Conservation (phyloP, 2,888 invertebrate species). For the Torymus texanus region DNA sequence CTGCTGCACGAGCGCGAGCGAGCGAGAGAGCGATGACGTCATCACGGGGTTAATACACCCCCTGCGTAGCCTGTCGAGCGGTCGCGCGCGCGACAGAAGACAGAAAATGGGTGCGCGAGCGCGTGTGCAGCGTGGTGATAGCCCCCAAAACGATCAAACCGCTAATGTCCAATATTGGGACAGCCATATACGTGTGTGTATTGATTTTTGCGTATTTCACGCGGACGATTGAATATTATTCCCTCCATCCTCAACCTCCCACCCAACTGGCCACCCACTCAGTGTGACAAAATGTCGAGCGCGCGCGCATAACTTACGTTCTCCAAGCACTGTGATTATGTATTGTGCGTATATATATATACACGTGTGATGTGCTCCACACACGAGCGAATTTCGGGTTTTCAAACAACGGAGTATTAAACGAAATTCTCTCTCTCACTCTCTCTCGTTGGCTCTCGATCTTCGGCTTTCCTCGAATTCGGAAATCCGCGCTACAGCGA, state of each 20-base stretch:
- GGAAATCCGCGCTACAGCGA: no score
- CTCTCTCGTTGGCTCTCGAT: no score
- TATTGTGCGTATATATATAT: slow-evolving; percentile 19
- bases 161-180: slow-evolving; percentile 46
- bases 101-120: neutral
- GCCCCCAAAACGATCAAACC: slow-evolving; percentile 45
- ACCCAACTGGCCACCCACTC: neutral
- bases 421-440: neutral
- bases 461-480: slow-evolving; percentile 20
- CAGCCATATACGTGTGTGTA: slow-evolving; percentile 2
- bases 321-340: slow-evolving; percentile 47
- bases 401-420: no score
- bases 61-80: no score
- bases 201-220: slow-evolving; percentile 49
- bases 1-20: neutral
- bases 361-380: neutral
- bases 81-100: no score
- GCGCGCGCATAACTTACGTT: slow-evolving; percentile 34
- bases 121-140: neutral
- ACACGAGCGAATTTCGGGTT: neutral
- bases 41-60: neutral
- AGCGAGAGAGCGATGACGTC: neutral
- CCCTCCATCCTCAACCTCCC: neutral
- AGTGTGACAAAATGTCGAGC: neutral
- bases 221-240: slow-evolving; percentile 39